Base-by-base conservation (phyloP, 2,888 invertebrate species). In the Macrophya alboannulata region DNA sequence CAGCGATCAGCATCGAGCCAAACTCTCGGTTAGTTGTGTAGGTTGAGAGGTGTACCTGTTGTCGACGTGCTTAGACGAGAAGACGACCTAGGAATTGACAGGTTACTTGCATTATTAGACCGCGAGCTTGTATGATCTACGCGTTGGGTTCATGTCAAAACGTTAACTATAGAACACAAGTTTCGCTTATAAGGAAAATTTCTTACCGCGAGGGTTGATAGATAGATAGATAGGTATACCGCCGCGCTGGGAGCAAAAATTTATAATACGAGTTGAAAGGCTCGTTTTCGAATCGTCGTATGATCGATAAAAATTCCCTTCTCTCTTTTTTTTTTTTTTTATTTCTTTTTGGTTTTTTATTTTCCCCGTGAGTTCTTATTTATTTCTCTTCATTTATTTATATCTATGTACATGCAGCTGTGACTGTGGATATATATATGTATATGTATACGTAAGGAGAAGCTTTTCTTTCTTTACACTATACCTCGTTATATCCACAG, bases 1-100 rank as follows among this genome's bases (percentile, higher is more conserved):
- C 83, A 83, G 71, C 83, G 83, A 83, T 83, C 83, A 83, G 68
- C 83, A 83, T 83, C 83, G 83, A 83, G 83, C 81, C 83, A 68
- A 83, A 83, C 83, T 83, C 62, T 40, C 25, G 77, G 77, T 48
- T 77, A 31, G 77, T n/a, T 74, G 37, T 51, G 51, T 48, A 77
- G 51, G 77, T 48, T 48, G 55, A 43, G 48, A 15, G 48, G 31
- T 37, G 77, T 77, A 77, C 77, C 77, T 77, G 77, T 77, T 77
- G 77, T 77, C 51, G 77, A 77, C 77, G 77, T 74, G n/a, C n/a
- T 37, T 48, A 51, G 55, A 77, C 51, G 77, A 51, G 5, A 17
- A 31, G 31, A 68, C 37, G 37, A 68, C 6, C 68, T 31, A 68
- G 37, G 37, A 37, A 31, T 68, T 37, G 21, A 37, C 37, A 37